Evolutionary conservation across 2,113 vertebrate genomes (phyloP), one percentile per base, ranked within the genome.

Genomic region (Eudyptes chrysolophus): DNA sequence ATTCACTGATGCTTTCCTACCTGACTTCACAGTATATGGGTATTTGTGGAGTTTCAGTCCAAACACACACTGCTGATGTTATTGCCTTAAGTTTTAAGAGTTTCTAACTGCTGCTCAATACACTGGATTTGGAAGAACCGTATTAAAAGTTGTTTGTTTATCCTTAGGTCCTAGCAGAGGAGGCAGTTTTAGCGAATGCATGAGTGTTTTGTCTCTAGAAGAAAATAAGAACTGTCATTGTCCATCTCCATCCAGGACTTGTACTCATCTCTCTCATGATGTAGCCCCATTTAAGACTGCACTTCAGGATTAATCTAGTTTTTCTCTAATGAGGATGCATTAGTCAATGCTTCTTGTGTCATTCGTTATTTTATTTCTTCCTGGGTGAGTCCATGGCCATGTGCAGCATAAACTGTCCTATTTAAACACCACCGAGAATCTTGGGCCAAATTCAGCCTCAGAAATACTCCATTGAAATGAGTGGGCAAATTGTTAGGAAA

Each of bases 261-360:
- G 15, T 25, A 3, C 57, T 84, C 32, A 13, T 16, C 20, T 3
- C 0, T 4, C 22, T 70, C n/a, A 2, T 21, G 26, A 15, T 13
- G 7, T n/a, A 71, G 42, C 57, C 40, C 29, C 24, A 5, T 29
- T 15, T n/a, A n/a, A n/a, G n/a, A 10, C 13, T 25, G 42, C 5
- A 24, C 20, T 52, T 84, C 49, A 64, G 80, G 74, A 13, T 54
- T 61, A 29, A 64, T 64, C 15, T 15, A 2, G 17, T 26, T 84
- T 66, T 78, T 60, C 44, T 36, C 51, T 29, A 34, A 44, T 13
- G 26, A 54, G n/a, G 36, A 7, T 10, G 38, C 18, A 61, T 70
- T 69, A 70, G 17, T 93, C 36, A 13, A 8, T n/a, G 5, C 4
- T 86, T 64, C 25, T 51, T 44, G 2, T 36, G 51, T 49, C 30